Evolutionary conservation across 2,888 invertebrate species (phyloP).

Genomic region (Anticlea derivata): DNA sequence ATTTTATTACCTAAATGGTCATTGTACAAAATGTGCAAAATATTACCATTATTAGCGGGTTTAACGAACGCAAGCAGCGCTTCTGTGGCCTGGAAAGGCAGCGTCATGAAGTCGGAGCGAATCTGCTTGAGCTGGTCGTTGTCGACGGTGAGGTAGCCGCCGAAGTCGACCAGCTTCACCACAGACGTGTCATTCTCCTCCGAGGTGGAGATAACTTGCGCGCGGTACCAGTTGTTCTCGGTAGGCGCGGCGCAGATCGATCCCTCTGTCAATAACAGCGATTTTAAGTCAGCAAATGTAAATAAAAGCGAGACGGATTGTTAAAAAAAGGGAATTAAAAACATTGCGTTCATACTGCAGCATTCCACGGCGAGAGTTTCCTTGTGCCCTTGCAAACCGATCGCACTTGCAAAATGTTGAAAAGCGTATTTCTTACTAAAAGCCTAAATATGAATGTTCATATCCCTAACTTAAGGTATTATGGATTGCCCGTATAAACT

Average conservation of each 20-base stretch:
- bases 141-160: slow-evolving; percentile 93
- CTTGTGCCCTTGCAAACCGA: too few relatives aligned
- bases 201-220: slow-evolving; percentile 89
- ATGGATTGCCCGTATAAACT: too few relatives aligned
- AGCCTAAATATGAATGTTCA: too few relatives aligned
- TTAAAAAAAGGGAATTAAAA: too few relatives aligned
- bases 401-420: too few relatives aligned
- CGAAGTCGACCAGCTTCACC: slow-evolving; percentile 96
- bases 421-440: too few relatives aligned
- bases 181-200: slow-evolving; percentile 89
- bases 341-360: too few relatives aligned
- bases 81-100: slow-evolving; percentile 99
- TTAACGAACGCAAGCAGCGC: slow-evolving; percentile 95
- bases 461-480: too few relatives aligned
- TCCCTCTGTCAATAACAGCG: slow-evolving; percentile 84
- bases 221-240: slow-evolving; percentile 94
- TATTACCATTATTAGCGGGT: slow-evolving; percentile 87
- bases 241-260: slow-evolving; percentile 95
- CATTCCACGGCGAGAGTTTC: too few relatives aligned
- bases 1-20: too few relatives aligned
- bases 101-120: slow-evolving; percentile 94
- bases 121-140: slow-evolving; percentile 94
- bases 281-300: background rate
- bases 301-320: too few relatives aligned
- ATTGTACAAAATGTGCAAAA: slow-evolving; percentile 2